Evolutionary conservation across 2,797 vertebrate genomes (phyloP).

Genomic region (Lycodopsis pacificus): DNA sequence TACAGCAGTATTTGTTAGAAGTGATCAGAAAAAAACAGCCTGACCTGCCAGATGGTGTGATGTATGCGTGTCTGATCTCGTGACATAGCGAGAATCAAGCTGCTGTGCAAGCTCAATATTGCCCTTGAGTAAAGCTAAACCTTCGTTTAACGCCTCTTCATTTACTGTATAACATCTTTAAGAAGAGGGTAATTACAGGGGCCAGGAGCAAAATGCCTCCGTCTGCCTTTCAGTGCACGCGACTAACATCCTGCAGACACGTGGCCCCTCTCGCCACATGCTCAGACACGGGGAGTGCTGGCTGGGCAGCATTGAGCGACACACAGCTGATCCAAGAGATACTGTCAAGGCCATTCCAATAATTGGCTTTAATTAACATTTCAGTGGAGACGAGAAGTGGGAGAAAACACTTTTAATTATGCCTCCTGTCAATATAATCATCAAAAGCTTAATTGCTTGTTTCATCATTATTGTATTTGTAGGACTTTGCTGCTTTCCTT

Average conservation of each 20-base stretch:
- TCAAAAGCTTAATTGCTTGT: conserved; percentile 76
- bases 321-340: conserved; percentile 23
- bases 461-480: conserved; percentile 65
- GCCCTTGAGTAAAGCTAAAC: neutral
- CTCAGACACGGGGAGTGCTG: conserved; percentile 4
- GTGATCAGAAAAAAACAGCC: neutral
- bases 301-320: conserved; percentile 11
- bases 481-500: conserved; percentile 65
- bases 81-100: too few species aligned
- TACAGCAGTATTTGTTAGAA: neutral
- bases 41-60: too few species aligned
- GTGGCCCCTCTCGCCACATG: neutral
- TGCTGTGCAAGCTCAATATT: neutral
- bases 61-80: too few species aligned
- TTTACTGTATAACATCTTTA: neutral
- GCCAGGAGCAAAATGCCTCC: neutral
- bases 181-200: neutral
- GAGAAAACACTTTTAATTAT: conserved; percentile 74
- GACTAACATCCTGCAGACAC: conserved; percentile 10
- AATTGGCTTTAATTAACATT: conserved; percentile 77
- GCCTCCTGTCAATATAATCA: conserved; percentile 69
- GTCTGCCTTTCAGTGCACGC: neutral
- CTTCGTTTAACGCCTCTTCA: neutral
- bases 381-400: conserved; percentile 42
- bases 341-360: conserved; percentile 43